Conservation (phyloP, 2,797 vertebrate genomes). For the Crocidura indochinensis region DNA sequence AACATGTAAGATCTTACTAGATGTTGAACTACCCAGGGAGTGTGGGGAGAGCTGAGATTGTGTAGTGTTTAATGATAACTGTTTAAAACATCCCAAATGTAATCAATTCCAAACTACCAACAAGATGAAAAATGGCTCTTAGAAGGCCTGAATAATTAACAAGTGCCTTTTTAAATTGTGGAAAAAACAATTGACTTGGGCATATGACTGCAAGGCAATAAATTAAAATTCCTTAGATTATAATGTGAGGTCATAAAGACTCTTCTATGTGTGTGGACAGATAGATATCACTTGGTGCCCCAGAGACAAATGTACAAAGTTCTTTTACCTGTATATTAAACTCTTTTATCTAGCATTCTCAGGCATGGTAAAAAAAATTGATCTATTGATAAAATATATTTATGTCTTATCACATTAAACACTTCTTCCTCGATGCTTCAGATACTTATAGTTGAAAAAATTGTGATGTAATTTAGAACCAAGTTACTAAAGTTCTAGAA, state of each 20-base stretch:
- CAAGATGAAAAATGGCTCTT: background rate
- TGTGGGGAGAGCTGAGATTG: fast-evolving
- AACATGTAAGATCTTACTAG: background rate
- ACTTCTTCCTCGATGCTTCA: background rate
- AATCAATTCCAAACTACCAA: background rate
- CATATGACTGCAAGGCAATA: no score
- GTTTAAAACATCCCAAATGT: background rate
- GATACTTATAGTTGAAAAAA: background rate
- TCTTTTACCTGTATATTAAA: background rate
- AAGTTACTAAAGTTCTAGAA: background rate
- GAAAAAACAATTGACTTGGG: background rate
- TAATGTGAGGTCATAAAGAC: background rate
- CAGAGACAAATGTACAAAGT: background rate
- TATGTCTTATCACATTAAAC: background rate
- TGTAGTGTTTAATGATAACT: background rate
- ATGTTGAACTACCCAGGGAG: no score
- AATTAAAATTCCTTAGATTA: background rate
- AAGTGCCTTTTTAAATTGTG: background rate
- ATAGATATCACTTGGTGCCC: fast-evolving
- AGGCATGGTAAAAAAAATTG: no score
- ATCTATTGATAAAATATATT: background rate
- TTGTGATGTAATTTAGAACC: background rate
- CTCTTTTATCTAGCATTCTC: background rate
- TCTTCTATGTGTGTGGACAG: background rate
- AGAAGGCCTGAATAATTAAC: conserved; percentile 2